A percentile compares a stretch with the other conserved stretches of the same genome.
phyloP scores from a whole-genome alignment of 2,888 invertebrate species.

The Drosophila acutilabella region DNA sequence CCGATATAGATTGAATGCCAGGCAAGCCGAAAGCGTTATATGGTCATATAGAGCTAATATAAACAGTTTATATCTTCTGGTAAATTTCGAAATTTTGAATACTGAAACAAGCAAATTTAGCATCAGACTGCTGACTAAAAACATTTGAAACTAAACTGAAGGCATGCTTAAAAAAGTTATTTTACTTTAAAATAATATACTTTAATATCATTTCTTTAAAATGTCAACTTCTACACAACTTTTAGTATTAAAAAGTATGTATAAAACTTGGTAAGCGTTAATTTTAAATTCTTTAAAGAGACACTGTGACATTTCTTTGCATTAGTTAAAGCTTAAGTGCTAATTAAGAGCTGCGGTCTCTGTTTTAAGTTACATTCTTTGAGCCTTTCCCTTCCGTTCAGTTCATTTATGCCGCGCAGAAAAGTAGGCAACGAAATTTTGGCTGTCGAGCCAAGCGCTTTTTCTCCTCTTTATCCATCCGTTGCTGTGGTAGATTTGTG shows the following conservation, averaged over 20 bases:
- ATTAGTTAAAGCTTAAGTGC: constrained; percentile 1
- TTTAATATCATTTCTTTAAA: no score
- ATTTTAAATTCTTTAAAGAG: background rate
- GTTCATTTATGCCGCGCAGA: constrained; percentile 16
- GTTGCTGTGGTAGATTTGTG: constrained; percentile 59
- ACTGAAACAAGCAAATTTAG: background rate
- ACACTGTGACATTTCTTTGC: background rate
- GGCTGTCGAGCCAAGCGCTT: constrained; percentile 24
- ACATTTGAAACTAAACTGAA: background rate
- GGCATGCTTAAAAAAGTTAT: background rate
- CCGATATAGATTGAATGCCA: constrained; percentile 16
- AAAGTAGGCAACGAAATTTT: constrained; percentile 49
- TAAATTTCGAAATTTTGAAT: constrained; percentile 35
- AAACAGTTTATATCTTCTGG: constrained; percentile 9
- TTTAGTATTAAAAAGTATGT: background rate
- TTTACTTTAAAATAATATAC: no score
- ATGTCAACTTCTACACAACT: background rate
- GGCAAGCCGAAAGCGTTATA: constrained; percentile 47
- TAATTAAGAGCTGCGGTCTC: constrained; percentile 16
- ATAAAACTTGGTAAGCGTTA: no score
- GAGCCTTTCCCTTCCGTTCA: constrained; percentile 1
- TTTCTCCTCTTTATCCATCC: constrained; percentile 53
- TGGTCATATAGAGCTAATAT: constrained; percentile 44
- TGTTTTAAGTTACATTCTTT: constrained; percentile 20
- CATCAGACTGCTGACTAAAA: background rate